Evolutionary conservation across 2,797 vertebrate species (phyloP).

Genomic region (Myotis pilosus): DNA sequence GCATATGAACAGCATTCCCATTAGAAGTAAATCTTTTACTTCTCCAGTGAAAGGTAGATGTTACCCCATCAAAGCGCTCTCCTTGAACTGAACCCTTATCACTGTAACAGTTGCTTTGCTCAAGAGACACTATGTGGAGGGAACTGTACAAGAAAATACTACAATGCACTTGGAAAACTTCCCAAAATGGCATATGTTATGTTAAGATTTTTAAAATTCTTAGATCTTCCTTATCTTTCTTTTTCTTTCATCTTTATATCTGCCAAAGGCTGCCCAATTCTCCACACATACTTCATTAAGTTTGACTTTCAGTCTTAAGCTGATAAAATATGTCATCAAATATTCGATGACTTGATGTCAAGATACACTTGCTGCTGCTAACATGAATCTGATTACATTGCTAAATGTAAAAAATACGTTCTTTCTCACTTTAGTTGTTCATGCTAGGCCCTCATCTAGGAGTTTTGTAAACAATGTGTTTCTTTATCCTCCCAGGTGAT

Average conservation of each 20-base stretch:
- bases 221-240: background rate
- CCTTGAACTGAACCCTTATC: background rate
- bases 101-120: background rate
- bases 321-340: background rate
- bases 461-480: background rate
- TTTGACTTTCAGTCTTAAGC: background rate
- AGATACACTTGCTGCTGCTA: background rate
- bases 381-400: background rate
- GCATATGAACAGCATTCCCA: background rate
- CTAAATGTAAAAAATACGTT: background rate
- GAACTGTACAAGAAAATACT: background rate
- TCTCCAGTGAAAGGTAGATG: background rate
- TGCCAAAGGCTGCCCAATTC: background rate
- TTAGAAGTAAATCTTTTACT: background rate
- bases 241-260: background rate
- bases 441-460: background rate
- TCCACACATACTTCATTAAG: background rate
- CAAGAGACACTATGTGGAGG: background rate
- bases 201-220: background rate
- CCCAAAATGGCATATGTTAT: fast-evolving
- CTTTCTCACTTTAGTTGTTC: background rate
- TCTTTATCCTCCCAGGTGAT: background rate
- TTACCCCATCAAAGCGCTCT: background rate
- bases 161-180: background rate
- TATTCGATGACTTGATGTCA: background rate